Evolutionary conservation across 2,797 vertebrate species (phyloP), one percentile per base, ranked within the genome.

Genomic region (Sciurus carolinensis): DNA sequence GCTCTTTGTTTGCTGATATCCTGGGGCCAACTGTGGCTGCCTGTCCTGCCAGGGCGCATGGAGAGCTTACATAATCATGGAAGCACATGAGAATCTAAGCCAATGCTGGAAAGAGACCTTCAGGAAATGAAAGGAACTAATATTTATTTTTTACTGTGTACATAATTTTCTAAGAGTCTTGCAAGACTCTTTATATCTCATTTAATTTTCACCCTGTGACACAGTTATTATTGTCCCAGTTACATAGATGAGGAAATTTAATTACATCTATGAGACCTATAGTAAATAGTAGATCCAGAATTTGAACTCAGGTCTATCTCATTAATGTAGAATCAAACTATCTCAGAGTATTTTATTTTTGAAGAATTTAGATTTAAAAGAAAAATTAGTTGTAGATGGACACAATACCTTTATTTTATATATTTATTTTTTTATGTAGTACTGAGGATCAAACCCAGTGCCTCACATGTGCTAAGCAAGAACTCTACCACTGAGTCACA

Each of bases 1-100:
- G 33, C 28, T 83, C 87, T 96, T 96, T 96, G 94, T 97, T 96
- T 54, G 33, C 59, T 62, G 76, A 91, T n/a, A 76, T 13, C 66
- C 59, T 39, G 13, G n/a, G 66, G 64, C 86, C 88, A 92, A 15
- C 22, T 64, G 39, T 75, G 72, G 57, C 87, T 81, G 71, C 62
- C 54, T 72, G 14, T 82, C 71, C 87, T 85, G 50, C 90, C 82
- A 72, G 28, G 18, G n/a, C 50, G 54, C 69, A 50, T 15, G 17
- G 30, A 86, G 39, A 54, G 18, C 28, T 89, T 94, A 28, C 14
- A 22, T 69, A 76, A 79, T 91, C 84, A 77, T 59, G 26, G 59
- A 73, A 72, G 52, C 39, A 75, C 44, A 15, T 50, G 79, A 79
- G 39, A 77, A 57, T 67, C 50, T 52, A 73, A 47, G 75, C 64